Evolutionary conservation across 2,888 invertebrate species (phyloP), one percentile per base, ranked within the genome.

Genomic region (Ethmia dodecea): DNA sequence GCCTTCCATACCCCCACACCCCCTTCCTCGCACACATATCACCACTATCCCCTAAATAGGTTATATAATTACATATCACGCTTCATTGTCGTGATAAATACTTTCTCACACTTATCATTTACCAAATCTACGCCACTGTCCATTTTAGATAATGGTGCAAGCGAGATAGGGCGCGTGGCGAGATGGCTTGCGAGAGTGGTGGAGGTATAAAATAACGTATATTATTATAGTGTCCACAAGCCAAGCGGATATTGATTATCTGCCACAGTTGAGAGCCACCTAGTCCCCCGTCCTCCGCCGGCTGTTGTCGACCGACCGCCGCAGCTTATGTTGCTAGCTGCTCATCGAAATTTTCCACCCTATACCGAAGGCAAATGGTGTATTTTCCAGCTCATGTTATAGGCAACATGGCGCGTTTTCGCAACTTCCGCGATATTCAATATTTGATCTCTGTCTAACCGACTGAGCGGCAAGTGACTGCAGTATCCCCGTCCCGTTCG

Each of bases 171-270:
- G 50, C 35, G 56, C 62, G 59, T 47, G 43, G 38, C 40, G 24
- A 37, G 37, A 24, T 39, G 31, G 25, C 26, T 39, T 28, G 75
- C 42, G 44, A 45, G 73, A 86, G 55, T 52, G 58, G 62, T 51
- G 61, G 59, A 59, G 76, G 63, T 67, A 72, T 72, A 79, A 72
- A 80, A 78, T 81, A 83, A 80, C 83, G 74, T 84, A 86, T 86
- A 86, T 78, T 80, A 80, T 76, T 81, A 81, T 81, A 83, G 79
- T 86, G 86, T 86, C 87, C 86, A 86, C 84, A 83, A 86, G 86
- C 86, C 86, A 84, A 86, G 86, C 86, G 86, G 86, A 87, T 87
- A 87, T 87, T 86, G 87, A 86, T 87, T 87, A 87, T 87, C 87
- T 87, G 86, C 86, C 86, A 86, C 83, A 86, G 86, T 83, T 80